phyloP scores from a whole-genome alignment of 2,797 vertebrate species.

The Melopsittacus undulatus region DNA sequence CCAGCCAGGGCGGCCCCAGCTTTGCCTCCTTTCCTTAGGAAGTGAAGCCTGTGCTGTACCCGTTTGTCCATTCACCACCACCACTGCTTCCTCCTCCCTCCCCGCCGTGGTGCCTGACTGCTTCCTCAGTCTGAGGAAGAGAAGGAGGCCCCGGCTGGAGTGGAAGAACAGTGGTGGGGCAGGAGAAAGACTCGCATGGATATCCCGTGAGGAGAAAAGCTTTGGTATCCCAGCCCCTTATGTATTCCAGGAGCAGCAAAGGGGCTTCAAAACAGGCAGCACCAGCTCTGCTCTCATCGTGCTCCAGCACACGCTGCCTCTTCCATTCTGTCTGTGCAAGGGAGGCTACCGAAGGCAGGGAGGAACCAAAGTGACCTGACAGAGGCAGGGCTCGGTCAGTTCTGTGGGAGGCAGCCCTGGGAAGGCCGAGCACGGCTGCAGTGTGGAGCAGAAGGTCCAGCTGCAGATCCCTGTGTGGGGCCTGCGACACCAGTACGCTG shows the following conservation, averaged over 20 bases:
- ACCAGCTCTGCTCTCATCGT: background rate
- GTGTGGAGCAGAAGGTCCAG: background rate
- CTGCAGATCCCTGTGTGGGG: background rate
- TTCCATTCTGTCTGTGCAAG: background rate
- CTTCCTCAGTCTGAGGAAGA: background rate
- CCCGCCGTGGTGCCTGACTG: background rate
- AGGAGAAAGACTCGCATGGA: background rate
- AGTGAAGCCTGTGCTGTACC: background rate
- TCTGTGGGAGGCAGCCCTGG: accelerated
- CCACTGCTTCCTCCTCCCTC: background rate
- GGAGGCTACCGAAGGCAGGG: background rate
- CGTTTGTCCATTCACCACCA: background rate
- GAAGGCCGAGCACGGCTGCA: background rate
- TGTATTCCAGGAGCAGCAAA: background rate
- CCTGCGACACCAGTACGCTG: accelerated
- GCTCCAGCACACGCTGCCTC: accelerated
- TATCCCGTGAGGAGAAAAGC: background rate
- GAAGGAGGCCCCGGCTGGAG: background rate
- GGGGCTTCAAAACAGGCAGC: background rate
- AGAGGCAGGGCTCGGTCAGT: accelerated
- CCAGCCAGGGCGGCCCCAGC: background rate
- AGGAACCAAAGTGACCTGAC: background rate
- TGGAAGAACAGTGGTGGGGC: background rate
- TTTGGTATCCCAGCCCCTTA: background rate
- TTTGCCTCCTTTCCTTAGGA: constrained; percentile 21